Base-by-base conservation (phyloP, 2,797 vertebrate species). In the Parambassis ranga region DNA sequence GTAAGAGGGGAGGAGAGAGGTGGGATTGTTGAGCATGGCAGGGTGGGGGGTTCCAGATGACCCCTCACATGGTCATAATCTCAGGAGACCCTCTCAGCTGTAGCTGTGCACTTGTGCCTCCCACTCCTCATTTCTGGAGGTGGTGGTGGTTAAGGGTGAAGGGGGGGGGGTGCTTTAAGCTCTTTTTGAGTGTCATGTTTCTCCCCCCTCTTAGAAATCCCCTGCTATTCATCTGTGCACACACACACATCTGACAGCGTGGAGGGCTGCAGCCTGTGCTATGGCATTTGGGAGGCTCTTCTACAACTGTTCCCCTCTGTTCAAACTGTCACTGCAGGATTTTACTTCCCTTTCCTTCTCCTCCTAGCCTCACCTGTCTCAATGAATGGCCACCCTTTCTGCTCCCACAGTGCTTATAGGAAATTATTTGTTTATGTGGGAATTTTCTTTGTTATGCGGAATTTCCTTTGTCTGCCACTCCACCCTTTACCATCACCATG, bases 281-380 rank as follows among this genome's bases (percentile, higher is more conserved):
- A 33, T 88, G 87, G 85, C 73, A 88, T 90, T 82, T 70, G 50
- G 77, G 79, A 73, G 68, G 64, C 79, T 89, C 76, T 65, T 66
- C 70, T 66, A 79, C 89, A 90, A 91, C 87, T 89, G 86, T 87
- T 31, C 73, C 79, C 71, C 82, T 66, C 78, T 71, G 77, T 86
- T 86, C 71, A 72, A 82, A 78, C 65, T 71, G 75, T 74, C 81
- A 65, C 64, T 75, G 44, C n/a, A 41, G 71, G 59, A 66, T 81
- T 82, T 63, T 18, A 60, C 53, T 79, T 74, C 64, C 50, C 73
- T 51, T 65, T 64, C 44, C 24, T 48, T 65, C 60, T 32, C 20
- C 41, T 49, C 39, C 51, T 31, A 57, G 58, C 67, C 51, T 68
- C 78, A 80, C 63, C 80, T 76, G 76, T 76, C 44, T 41, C 55